Evolutionary conservation across 2,888 invertebrate genomes (phyloP).

Genomic region (Phengaris alcon): DNA sequence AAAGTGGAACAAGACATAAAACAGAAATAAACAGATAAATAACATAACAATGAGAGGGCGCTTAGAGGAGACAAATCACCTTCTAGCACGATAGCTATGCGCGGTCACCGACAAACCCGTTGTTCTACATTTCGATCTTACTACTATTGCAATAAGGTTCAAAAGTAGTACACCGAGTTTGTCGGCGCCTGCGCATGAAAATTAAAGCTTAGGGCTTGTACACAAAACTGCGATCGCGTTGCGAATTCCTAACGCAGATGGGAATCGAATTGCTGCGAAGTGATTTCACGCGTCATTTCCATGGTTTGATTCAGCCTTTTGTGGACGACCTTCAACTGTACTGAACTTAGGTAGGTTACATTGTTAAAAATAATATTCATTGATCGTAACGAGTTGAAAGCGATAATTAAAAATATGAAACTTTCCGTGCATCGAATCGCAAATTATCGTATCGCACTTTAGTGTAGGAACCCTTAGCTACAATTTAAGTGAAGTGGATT

Average conservation of each 20-base stretch:
- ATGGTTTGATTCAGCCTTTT: background rate
- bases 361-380: too few relatives aligned
- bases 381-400: too few relatives aligned
- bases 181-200: constrained; percentile 35
- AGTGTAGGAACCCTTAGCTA: constrained; percentile 30
- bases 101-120: background rate
- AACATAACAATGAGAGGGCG: constrained; percentile 46
- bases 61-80: constrained; percentile 44
- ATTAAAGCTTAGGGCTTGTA: constrained; percentile 39
- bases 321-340: background rate
- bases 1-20: constrained; percentile 66
- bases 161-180: background rate
- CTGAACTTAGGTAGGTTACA: too few relatives aligned
- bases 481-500: constrained; percentile 42
- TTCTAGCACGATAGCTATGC: constrained; percentile 41
- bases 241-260: background rate
- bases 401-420: too few relatives aligned
- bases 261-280: background rate
- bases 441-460: too few relatives aligned
- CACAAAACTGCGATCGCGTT: background rate
- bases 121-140: background rate
- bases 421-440: too few relatives aligned
- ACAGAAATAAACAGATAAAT: constrained; percentile 71
- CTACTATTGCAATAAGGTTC: background rate
- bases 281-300: background rate